These are phyloP conservation scores for Lasioglossum malachurum DNA, from an alignment of 2,888 invertebrate species.

Conservation along the genomic window DNA sequence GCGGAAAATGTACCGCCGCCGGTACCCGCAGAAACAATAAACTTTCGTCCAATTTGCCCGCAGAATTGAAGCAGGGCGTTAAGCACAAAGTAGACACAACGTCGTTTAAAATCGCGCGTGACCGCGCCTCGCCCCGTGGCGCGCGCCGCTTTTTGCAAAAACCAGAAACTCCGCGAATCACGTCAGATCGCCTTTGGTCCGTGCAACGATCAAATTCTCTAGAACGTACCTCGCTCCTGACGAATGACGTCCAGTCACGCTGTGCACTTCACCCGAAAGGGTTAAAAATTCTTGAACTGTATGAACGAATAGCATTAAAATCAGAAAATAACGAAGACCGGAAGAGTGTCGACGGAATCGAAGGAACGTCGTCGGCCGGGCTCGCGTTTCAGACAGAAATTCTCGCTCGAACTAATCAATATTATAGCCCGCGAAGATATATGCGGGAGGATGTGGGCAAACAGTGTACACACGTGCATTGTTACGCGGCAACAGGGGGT, in stretches of 20 bases:
- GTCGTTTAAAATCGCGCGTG: conserved; percentile 12
- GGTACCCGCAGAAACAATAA: conserved; percentile 20
- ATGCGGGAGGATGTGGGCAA: conserved; percentile 79
- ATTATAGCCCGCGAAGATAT: conserved; percentile 79
- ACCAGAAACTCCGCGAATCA: background rate
- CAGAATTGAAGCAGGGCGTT: conserved; percentile 29
- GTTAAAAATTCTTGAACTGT: background rate
- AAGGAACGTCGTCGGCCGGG: conserved; percentile 47
- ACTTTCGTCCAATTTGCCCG: conserved; percentile 39
- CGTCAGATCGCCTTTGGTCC: background rate
- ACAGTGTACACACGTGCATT: conserved; percentile 80
- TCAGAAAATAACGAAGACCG: background rate
- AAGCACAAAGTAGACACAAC: conserved; percentile 10
- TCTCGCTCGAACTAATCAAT: conserved; percentile 81
- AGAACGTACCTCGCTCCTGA: background rate
- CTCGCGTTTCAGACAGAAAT: conserved; percentile 71
- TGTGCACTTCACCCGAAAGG: background rate
- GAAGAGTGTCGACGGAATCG: conserved; percentile 37
- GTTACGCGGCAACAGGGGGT: conserved; percentile 70
- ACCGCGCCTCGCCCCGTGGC: background rate
- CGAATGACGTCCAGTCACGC: background rate
- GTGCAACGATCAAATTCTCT: background rate
- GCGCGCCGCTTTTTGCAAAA: background rate
- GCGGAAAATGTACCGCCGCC: conserved; percentile 10
- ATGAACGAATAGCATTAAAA: background rate